Conservation (phyloP, 2,113 vertebrate species). For the Nanger granti region DNA sequence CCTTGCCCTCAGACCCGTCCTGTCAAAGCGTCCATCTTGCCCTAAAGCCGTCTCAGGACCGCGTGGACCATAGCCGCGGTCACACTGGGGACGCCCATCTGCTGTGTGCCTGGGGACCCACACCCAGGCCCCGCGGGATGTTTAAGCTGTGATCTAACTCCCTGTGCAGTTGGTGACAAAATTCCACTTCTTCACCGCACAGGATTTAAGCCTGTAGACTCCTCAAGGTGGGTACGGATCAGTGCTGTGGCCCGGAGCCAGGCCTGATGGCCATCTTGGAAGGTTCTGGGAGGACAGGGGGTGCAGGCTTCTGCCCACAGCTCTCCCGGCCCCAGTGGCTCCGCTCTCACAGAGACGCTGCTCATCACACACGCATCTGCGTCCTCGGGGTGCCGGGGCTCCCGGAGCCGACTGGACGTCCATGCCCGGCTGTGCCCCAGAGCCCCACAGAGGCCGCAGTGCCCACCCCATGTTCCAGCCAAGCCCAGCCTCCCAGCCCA, state of each 20-base stretch:
- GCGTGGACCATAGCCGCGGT: fast-evolving
- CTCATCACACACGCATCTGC: fast-evolving
- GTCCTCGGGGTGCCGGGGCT: fast-evolving
- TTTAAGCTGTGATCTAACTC: background rate
- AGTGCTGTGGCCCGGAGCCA: fast-evolving
- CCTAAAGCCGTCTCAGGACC: background rate
- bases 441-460: fast-evolving
- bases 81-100: background rate
- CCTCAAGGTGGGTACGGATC: fast-evolving
- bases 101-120: fast-evolving
- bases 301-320: background rate
- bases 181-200: too few species aligned
- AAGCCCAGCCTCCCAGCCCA: background rate
- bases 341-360: fast-evolving
- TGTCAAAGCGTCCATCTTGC: background rate
- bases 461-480: fast-evolving
- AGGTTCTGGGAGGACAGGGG: fast-evolving
- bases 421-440: fast-evolving
- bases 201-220: background rate
- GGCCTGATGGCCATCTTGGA: background rate
- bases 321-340: fast-evolving
- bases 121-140: fast-evolving
- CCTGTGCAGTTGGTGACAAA: background rate
- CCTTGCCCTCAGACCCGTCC: background rate
- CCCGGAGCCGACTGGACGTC: fast-evolving